These are phyloP conservation scores for Cyanoramphus novaezelandiae DNA, from an alignment of 2,113 vertebrate genomes.

Conservation along the genomic window DNA sequence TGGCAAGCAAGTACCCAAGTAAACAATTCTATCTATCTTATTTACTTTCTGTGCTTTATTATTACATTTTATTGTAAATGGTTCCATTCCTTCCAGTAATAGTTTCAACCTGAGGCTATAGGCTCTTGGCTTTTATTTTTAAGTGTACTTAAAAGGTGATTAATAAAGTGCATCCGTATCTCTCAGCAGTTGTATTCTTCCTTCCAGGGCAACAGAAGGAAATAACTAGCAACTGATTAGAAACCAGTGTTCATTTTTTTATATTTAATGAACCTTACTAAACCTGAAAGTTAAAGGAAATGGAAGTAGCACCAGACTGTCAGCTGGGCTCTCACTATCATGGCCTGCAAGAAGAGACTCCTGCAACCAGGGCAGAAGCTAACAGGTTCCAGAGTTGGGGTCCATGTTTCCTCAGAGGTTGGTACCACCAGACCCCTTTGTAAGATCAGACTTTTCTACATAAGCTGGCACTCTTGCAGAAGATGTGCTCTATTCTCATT, in stretches of 20 bases:
- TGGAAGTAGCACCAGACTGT: not conserved
- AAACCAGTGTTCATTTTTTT: slow-evolving; percentile 32
- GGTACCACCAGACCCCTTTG: not conserved
- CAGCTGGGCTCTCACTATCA: not conserved
- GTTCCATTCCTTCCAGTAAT: not conserved
- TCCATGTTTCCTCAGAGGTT: not conserved
- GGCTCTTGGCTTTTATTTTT: slow-evolving; percentile 1
- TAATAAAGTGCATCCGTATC: not conserved
- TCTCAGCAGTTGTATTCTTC: not conserved
- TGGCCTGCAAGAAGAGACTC: not conserved
- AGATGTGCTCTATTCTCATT: not conserved
- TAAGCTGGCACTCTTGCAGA: not conserved
- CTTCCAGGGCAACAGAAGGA: not conserved
- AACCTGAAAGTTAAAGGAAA: not conserved
- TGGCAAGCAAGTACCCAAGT: not conserved
- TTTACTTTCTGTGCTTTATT: not conserved
- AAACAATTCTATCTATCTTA: not conserved
- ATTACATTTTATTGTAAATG: not conserved
- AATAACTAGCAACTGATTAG: slow-evolving; percentile 19
- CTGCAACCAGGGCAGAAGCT: not conserved
- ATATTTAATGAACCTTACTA: not conserved
- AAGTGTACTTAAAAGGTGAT: not conserved
- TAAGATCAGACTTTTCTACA: not conserved
- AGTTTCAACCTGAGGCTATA: not conserved
- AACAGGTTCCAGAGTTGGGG: not conserved